A percentile compares a stretch with the other conserved stretches of the same genome.
Evolutionary conservation across 2,797 vertebrate genomes (phyloP).

Genomic region (Hydrocynus forskahlii): DNA sequence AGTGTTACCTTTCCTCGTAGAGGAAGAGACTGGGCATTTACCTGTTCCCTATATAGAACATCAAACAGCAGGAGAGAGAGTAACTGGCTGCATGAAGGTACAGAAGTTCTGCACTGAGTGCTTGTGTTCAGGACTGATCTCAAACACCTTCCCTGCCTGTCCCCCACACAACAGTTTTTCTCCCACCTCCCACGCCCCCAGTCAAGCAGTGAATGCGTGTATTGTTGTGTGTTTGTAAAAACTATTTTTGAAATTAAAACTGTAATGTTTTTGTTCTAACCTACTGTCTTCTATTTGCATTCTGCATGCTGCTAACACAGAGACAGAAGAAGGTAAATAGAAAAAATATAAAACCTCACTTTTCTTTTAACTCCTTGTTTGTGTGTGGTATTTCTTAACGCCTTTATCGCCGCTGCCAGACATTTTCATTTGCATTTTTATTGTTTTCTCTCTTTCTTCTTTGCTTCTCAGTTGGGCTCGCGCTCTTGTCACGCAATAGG

Average conservation of each 20-base stretch:
- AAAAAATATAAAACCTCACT: slow-evolving; percentile 52
- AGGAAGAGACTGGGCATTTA: not conserved
- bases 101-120: not conserved
- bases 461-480: slow-evolving; percentile 33
- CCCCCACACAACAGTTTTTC: not conserved
- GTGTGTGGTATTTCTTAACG: slow-evolving; percentile 59
- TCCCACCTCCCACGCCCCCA: not conserved
- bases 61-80: not conserved
- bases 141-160: not conserved
- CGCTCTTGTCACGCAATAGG: slow-evolving; percentile 51
- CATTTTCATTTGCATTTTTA: slow-evolving; percentile 75
- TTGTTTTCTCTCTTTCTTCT: slow-evolving; percentile 63
- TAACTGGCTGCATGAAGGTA: not conserved
- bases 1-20: slow-evolving; percentile 22
- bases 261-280: slow-evolving; percentile 51
- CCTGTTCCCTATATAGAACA: not conserved
- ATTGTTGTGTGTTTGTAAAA: slow-evolving; percentile 31
- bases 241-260: slow-evolving; percentile 3
- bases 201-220: slow-evolving; percentile 31
- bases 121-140: not conserved
- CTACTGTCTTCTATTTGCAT: slow-evolving; percentile 88
- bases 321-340: slow-evolving; percentile 92
- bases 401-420: slow-evolving; percentile 67
- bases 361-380: slow-evolving; percentile 61
- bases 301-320: slow-evolving; percentile 96